Evolutionary conservation across 2,888 invertebrate species (phyloP).

Genomic region (Drosophila macrospina): DNA sequence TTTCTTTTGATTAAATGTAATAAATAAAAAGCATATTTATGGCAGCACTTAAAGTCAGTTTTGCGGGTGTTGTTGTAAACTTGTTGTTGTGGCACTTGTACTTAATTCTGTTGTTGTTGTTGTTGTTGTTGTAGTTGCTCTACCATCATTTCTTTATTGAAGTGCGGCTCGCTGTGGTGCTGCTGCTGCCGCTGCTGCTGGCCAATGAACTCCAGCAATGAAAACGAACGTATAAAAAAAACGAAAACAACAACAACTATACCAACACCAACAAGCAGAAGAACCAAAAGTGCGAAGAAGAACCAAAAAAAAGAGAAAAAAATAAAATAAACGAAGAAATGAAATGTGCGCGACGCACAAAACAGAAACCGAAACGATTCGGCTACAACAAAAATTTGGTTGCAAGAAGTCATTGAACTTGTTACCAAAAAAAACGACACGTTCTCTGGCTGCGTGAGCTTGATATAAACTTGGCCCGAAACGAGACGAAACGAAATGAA

Average conservation of each 20-base stretch:
- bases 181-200: constrained; percentile 36
- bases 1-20: constrained; percentile 61
- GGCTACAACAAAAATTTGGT: constrained; percentile 57
- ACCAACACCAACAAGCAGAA: constrained; percentile 35
- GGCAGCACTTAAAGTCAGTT: constrained; percentile 29
- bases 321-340: constrained; percentile 36
- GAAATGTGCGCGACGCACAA: constrained; percentile 44
- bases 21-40: constrained; percentile 68
- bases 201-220: constrained; percentile 84
- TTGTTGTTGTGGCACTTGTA: constrained; percentile 27
- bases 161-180: constrained; percentile 58
- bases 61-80: neutral
- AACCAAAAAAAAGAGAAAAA: constrained; percentile 52
- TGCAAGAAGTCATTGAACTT: constrained; percentile 84
- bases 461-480: constrained; percentile 75
- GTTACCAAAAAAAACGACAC: constrained; percentile 58
- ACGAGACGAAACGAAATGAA: constrained; percentile 69
- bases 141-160: constrained; percentile 75
- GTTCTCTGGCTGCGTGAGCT: constrained; percentile 71
- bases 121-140: constrained; percentile 39
- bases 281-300: constrained; percentile 46
- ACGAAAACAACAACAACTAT: constrained; percentile 73
- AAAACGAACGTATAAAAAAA: constrained; percentile 83
- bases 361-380: constrained; percentile 67
- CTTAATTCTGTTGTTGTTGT: constrained; percentile 28